These are phyloP conservation scores for Pangasius larnaudii DNA, from an alignment of 2,797 vertebrate species.

Conservation along the genomic window DNA sequence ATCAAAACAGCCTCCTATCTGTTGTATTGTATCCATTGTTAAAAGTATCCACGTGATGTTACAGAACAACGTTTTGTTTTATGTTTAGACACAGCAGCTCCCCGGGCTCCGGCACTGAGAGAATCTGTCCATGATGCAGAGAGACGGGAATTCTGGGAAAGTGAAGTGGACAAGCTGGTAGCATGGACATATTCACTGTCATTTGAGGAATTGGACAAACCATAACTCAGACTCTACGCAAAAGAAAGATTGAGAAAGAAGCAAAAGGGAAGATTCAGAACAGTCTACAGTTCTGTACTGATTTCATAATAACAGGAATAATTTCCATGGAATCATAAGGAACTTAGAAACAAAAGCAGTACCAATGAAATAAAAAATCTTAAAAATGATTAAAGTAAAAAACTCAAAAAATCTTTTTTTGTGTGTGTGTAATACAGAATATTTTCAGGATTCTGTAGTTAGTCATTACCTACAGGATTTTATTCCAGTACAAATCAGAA, in stretches of 20 bases:
- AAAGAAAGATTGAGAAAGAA: background rate
- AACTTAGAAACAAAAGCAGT: too few species aligned
- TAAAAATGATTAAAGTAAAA: too few species aligned
- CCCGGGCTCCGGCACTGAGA: background rate
- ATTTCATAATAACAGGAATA: background rate
- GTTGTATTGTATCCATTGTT: background rate
- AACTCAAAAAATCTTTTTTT: too few species aligned
- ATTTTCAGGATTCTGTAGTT: too few species aligned
- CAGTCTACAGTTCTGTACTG: background rate
- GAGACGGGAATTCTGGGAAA: background rate
- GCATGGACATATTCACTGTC: background rate
- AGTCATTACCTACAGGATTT: too few species aligned
- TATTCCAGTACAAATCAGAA: too few species aligned
- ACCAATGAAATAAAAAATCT: too few species aligned
- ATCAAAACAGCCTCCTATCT: background rate
- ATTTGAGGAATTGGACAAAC: background rate
- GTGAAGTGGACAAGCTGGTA: constrained; percentile 3
- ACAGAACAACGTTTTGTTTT: background rate
- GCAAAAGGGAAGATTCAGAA: background rate
- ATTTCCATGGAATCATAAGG: background rate
- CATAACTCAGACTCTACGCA: background rate
- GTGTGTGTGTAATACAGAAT: too few species aligned
- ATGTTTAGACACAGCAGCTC: background rate
- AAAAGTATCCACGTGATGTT: background rate
- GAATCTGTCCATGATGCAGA: background rate